These are phyloP conservation scores for Rhynchophorus ferrugineus DNA, from an alignment of 1,140 invertebrate genomes.

Conservation along the genomic window DNA sequence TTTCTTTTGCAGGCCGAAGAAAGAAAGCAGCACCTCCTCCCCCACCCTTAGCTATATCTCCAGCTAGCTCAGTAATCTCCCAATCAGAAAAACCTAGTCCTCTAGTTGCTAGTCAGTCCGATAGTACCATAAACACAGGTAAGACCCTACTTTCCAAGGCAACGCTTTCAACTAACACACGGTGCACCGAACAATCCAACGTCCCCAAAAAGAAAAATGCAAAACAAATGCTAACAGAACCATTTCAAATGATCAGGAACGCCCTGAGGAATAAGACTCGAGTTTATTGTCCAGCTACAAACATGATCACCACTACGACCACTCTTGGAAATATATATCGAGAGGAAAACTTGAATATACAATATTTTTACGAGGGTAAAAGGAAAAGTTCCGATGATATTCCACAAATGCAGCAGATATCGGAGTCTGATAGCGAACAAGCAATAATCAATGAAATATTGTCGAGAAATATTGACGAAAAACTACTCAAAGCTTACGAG, in stretches of 20 bases:
- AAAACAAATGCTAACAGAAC: neutral
- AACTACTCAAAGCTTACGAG: neutral
- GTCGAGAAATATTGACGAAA: neutral
- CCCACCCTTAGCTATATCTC: constrained; percentile 25
- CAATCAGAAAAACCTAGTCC: constrained; percentile 34
- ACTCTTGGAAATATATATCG: constrained; percentile 12
- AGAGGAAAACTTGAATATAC: constrained; percentile 4
- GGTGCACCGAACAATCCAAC: neutral
- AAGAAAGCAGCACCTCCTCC: constrained; percentile 39
- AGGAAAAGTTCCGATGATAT: neutral
- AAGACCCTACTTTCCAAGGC: constrained; percentile 1
- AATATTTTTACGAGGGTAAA: neutral
- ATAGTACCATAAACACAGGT: constrained; percentile 15
- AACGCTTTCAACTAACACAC: neutral
- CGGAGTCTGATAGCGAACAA: too few relatives aligned
- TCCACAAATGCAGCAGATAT: neutral
- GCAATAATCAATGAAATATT: too few relatives aligned
- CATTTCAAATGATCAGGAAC: neutral
- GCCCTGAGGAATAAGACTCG: neutral
- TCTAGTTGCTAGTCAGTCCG: constrained; percentile 40
- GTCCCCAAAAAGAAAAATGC: neutral
- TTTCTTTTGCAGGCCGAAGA: constrained; percentile 36
- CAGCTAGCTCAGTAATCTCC: constrained; percentile 27
- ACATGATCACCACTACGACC: too few relatives aligned
- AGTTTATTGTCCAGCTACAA: constrained; percentile 8